These are phyloP conservation scores for Orussus abietinus DNA, from an alignment of 1,140 invertebrate species.

Conservation along the genomic window DNA sequence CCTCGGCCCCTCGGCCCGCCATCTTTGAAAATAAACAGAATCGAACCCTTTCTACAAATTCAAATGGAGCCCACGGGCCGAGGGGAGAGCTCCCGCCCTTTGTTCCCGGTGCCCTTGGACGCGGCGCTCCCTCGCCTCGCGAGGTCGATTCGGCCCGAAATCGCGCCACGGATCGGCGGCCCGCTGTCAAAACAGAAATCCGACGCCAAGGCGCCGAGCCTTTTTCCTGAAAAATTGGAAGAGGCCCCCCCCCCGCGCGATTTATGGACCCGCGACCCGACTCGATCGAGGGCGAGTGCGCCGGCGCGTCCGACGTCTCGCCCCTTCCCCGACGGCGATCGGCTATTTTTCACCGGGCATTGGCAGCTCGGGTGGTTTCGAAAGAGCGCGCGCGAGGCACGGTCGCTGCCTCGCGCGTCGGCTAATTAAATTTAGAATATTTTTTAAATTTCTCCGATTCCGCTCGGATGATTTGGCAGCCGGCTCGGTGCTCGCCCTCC, in stretches of 20 bases:
- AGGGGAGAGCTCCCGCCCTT: slow-evolving; percentile 20
- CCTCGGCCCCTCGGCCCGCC: slow-evolving; percentile 9
- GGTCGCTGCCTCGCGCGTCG: slow-evolving; percentile 19
- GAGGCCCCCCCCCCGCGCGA: slow-evolving; percentile 12
- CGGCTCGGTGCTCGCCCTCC: slow-evolving; percentile 6
- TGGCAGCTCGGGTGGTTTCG: slow-evolving; percentile 49
- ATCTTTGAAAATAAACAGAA: slow-evolving; percentile 43
- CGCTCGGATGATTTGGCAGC: slow-evolving; percentile 50
- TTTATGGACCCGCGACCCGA: slow-evolving; percentile 17
- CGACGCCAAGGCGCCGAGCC: slow-evolving; percentile 25
- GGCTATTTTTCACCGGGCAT: slow-evolving; percentile 51
- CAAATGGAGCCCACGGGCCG: slow-evolving; percentile 32
- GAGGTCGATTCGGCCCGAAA: background rate
- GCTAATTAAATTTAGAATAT: slow-evolving; percentile 55
- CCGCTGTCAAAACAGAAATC: slow-evolving; percentile 52
- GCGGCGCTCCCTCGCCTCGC: background rate
- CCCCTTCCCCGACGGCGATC: slow-evolving; percentile 18
- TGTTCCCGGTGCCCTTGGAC: slow-evolving; percentile 9
- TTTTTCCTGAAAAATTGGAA: slow-evolving; percentile 19
- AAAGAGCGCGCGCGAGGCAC: slow-evolving; percentile 30
- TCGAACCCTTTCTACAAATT: slow-evolving; percentile 44
- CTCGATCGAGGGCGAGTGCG: slow-evolving; percentile 5
- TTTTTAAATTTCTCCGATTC: slow-evolving; percentile 56
- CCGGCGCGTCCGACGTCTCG: background rate
- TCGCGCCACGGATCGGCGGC: slow-evolving; percentile 35